These are phyloP conservation scores for Ecdyonurus torrentis DNA, from an alignment of 2,888 invertebrate genomes.

Conservation along the genomic window DNA sequence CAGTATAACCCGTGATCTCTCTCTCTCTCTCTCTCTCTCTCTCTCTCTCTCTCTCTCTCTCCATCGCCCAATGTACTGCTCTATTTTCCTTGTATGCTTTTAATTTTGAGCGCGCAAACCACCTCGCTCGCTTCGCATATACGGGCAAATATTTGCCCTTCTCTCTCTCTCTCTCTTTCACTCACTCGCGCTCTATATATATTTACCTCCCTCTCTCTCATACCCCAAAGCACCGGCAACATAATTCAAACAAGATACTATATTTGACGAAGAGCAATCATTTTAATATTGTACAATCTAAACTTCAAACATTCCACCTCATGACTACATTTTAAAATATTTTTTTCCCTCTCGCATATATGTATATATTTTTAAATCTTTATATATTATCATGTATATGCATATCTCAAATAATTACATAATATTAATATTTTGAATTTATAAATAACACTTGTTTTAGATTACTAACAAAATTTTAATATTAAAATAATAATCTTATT, in stretches of 20 bases:
- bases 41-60: not conserved
- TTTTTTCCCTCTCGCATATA: not conserved
- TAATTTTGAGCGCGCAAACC: conserved; percentile 44
- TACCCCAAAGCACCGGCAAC: conserved; percentile 15
- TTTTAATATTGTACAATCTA: conserved; percentile 36
- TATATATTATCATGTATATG: not conserved
- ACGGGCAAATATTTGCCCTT: conserved; percentile 39
- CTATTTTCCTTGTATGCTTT: conserved; percentile 46
- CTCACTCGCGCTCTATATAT: not conserved
- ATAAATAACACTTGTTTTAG: too few species aligned
- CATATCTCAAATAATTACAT: too few species aligned
- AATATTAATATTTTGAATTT: too few species aligned
- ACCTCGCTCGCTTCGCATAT: conserved; percentile 29
- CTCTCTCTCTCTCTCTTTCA: conserved; percentile 40
- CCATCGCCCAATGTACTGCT: conserved; percentile 24
- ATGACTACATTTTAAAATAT: too few species aligned
- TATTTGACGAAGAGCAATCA: conserved; percentile 46
- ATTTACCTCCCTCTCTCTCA: not conserved
- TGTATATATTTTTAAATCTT: not conserved
- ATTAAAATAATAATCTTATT: too few species aligned
- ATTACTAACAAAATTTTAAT: too few species aligned
- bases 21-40: not conserved
- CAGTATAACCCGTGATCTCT: too few species aligned
- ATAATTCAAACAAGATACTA: conserved; percentile 43
- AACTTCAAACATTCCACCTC: conserved; percentile 15